Base-by-base conservation (phyloP, 2,888 invertebrate species). In the Nemurella pictetii region DNA sequence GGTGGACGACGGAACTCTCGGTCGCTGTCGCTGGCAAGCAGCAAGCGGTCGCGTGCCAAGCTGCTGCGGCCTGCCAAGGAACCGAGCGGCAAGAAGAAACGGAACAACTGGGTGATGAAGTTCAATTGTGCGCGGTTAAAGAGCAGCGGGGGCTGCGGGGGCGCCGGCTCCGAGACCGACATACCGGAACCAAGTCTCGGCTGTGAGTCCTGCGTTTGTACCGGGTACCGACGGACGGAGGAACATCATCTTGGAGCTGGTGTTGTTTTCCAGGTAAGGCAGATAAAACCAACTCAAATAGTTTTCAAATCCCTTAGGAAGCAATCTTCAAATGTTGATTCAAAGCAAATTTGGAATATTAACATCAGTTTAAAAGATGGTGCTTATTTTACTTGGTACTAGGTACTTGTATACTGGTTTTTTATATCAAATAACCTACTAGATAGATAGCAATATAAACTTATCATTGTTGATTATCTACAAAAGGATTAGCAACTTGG, bases 171-270 rank as follows among this genome's bases (percentile, higher is more conserved):
- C n/a, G 87, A 88, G 83, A 87, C 88, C n/a, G 88, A 89, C 84
- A 87, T 88, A 73, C 88, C 88, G 3, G 88, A 88, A 84, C 88
- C 88, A 32, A 88, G 87, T 86, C 83, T 87, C 0, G 87, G 87
- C 3, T 87, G 88, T 77, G 88, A 88, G 30, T 86, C 90, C 4
- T 94, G 94, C 89, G 92, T 94, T 25, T 94, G 94, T 89, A 94
- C 94, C 0, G 93, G 94, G 1, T 94, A 94, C 89, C 89, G 93
- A n/a, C 91, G 93, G 86, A 92, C 92, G 0, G 91, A 91, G 84
- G 92, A 92, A 83, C 91, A 91, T 87, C 90, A 90, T 72, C 89
- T 91, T 87, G 90, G 91, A 30, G 90, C 90, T 84, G 90, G 90
- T 27, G 88, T 90, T 27, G 90, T 90, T 81, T 91, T 90, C 86